Evolutionary conservation across 2,113 vertebrate species (phyloP), one percentile per base, ranked within the genome.

Genomic region (Stictonetta naevosa): DNA sequence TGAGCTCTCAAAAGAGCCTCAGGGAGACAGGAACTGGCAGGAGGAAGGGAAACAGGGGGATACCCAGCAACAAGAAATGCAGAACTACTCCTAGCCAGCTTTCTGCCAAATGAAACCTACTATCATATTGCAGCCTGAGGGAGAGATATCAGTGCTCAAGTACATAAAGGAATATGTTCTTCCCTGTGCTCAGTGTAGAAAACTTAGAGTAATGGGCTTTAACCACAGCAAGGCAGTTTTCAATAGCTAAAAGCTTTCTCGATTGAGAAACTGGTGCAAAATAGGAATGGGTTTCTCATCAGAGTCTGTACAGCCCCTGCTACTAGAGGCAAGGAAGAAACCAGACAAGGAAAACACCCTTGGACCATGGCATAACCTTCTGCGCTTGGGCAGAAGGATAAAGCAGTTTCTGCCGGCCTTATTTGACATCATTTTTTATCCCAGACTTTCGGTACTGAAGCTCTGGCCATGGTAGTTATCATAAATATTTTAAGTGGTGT

Each of bases 291-390:
- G 28, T 15, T 55, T 28, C 44, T 23, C 28, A n/a, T 12, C 4
- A 9, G 3, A 2, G 1, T 34, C 48, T 84, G 44, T 46, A 64
- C 11, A 48, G 40, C 42, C 36, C 19, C 6, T 3, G 0, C 62
- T 83, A 58, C 29, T 38, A 33, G 20, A 83, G 10, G 6, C 31
- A 9, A 13, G 46, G 66, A 82, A 56, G 46, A 67, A 79, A 34
- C 10, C 20, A 36, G 29, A 46, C 28, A 69, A 81, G 36, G 44
- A 38, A 0, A 4, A 52, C 23, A n/a, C 5, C 33, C 36, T 53
- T 59, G n/a, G 23, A 8, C n/a, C 38, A 16, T 18, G 15, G 31
- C 3, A 1, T 50, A 90, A 29, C n/a, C 48, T n/a, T n/a, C 10
- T 87, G 50, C 13, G 55, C 73, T 64, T 56, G 44, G 28, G 18